These are phyloP conservation scores for Oncorhynchus nerka DNA, from an alignment of 2,113 vertebrate species.

Conservation along the genomic window DNA sequence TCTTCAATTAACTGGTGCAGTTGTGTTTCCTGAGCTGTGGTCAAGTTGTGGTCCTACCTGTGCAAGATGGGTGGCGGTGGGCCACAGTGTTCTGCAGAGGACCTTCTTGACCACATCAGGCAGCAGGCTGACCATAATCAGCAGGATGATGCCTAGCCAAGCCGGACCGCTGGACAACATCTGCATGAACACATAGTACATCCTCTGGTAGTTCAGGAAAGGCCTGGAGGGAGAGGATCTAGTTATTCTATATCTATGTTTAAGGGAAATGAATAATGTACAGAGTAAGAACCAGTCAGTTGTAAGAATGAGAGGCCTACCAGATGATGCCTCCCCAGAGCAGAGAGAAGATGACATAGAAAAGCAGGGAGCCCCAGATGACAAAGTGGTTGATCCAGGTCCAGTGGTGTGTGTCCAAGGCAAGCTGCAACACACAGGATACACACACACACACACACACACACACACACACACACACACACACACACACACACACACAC, in stretches of 20 bases:
- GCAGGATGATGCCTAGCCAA: conserved; percentile 92
- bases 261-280: not conserved
- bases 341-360: conserved; percentile 95
- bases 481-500: too few relatives aligned
- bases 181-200: conserved; percentile 98
- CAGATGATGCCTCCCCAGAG: conserved; percentile 98
- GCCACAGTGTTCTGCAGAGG: conserved; percentile 87
- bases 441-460: not conserved
- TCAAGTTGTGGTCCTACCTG: conserved; percentile 75
- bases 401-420: conserved; percentile 97
- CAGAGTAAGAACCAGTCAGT: not conserved
- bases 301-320: conserved; percentile 62
- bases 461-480: not conserved
- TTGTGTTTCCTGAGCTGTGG: not conserved
- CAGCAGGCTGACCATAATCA: conserved; percentile 91
- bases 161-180: conserved; percentile 95
- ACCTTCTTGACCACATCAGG: conserved; percentile 96
- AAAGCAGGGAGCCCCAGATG: conserved; percentile 95
- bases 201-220: conserved; percentile 97
- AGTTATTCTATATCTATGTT: not conserved
- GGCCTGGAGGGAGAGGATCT: conserved; percentile 75
- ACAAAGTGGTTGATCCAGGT: conserved; percentile 99
- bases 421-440: conserved; percentile 78
- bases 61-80: conserved; percentile 87
- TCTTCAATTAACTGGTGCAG: too few relatives aligned